A percentile compares a stretch with the other conserved stretches of the same genome.
Evolutionary conservation across 2,113 vertebrate genomes (phyloP).

Genomic region (Semicossyphus pulcher): DNA sequence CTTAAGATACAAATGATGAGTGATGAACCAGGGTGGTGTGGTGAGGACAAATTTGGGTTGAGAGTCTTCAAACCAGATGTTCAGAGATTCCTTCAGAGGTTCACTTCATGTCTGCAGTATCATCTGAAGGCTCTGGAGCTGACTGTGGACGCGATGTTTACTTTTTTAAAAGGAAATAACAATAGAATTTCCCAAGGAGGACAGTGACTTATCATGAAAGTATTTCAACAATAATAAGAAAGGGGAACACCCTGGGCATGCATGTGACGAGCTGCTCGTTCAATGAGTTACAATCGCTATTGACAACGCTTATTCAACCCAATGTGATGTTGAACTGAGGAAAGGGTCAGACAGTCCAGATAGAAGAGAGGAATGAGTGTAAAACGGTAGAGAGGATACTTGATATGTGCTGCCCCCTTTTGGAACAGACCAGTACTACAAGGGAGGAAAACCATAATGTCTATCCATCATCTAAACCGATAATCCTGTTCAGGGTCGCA

Average conservation of each 20-base stretch:
- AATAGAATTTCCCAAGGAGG: background rate
- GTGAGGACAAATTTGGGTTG: background rate
- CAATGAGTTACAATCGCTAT: constrained; percentile 5
- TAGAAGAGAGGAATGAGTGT: background rate
- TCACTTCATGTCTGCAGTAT: background rate
- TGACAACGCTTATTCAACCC: constrained; percentile 7
- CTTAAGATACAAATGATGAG: constrained; percentile 17
- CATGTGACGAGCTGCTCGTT: background rate
- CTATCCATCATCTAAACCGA: background rate
- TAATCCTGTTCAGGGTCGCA: too few species aligned
- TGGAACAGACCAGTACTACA: constrained; percentile 31
- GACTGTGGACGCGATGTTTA: background rate
- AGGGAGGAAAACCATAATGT: background rate
- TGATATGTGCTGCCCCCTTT: constrained; percentile 53
- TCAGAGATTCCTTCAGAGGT: background rate
- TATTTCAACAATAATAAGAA: background rate
- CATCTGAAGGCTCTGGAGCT: background rate
- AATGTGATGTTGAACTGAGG: constrained; percentile 7
- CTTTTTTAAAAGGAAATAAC: background rate
- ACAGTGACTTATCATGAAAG: background rate
- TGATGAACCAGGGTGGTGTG: background rate
- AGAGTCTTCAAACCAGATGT: background rate
- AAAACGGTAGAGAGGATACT: background rate
- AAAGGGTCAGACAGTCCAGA: constrained; percentile 10
- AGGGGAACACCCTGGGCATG: background rate